phyloP scores from a whole-genome alignment of 2,113 vertebrate genomes.

The Stomatorhinus ivindoensis region DNA sequence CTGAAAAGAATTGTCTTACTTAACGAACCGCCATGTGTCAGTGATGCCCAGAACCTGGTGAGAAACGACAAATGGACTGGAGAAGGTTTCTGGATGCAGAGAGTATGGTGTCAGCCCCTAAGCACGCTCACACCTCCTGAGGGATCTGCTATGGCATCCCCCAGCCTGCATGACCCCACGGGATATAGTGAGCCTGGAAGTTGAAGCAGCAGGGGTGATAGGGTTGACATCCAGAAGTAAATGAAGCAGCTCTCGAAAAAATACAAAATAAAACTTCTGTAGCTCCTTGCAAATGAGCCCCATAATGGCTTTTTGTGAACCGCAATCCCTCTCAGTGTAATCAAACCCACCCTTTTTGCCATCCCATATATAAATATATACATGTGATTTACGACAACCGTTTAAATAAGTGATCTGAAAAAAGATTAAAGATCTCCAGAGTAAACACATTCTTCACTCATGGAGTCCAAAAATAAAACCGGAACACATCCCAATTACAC shows the following conservation, averaged over 20 bases:
- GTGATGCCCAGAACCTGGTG: not conserved
- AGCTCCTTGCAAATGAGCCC: conserved; percentile 17
- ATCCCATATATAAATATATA: conserved; percentile 25
- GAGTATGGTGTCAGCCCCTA: not conserved
- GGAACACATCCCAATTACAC: conserved; percentile 27
- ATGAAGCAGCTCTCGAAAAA: not conserved
- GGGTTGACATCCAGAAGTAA: not conserved
- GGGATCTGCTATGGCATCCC: not conserved
- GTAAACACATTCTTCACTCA: conserved; percentile 25
- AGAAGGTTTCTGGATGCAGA: not conserved
- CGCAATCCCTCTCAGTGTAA: conserved; percentile 16
- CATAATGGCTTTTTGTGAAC: conserved; percentile 19
- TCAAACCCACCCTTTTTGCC: conserved; percentile 20
- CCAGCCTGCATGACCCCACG: not conserved
- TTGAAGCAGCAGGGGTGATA: not conserved
- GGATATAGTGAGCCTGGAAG: not conserved
- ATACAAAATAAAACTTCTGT: not conserved
- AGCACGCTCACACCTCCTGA: not conserved
- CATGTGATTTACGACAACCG: conserved; percentile 24
- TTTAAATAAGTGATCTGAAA: conserved; percentile 20
- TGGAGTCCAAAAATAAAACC: conserved; percentile 23
- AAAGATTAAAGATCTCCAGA: conserved; percentile 26
- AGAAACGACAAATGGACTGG: not conserved
- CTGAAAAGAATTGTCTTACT: not conserved
- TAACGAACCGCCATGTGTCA: not conserved